Conservation (phyloP, 2,113 vertebrate species). For the Carlito syrichta region DNA sequence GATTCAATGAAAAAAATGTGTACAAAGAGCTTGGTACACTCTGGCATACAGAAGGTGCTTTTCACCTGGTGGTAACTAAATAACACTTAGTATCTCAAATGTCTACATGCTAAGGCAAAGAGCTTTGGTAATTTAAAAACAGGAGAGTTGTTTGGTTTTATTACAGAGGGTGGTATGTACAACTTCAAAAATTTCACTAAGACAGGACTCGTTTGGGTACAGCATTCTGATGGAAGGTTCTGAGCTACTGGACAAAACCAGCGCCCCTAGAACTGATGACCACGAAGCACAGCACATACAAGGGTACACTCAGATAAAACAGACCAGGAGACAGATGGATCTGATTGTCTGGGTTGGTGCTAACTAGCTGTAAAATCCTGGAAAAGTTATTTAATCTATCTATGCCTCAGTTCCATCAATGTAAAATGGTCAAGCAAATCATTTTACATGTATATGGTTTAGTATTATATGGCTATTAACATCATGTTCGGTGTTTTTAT, state of each 20-base stretch:
- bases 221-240: background rate
- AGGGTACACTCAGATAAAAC: background rate
- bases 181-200: slow-evolving; percentile 40
- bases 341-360: background rate
- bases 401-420: background rate
- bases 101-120: slow-evolving; percentile 32
- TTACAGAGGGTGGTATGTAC: background rate
- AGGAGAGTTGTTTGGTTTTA: background rate
- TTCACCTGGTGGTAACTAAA: slow-evolving; percentile 9
- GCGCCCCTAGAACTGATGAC: background rate
- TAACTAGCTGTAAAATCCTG: background rate
- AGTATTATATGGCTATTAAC: background rate
- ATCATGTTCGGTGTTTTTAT: background rate
- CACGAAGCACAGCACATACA: background rate
- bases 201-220: background rate
- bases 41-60: background rate
- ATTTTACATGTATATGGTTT: background rate
- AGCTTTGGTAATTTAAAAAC: background rate
- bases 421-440: background rate
- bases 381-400: background rate
- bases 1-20: background rate
- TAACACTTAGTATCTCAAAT: background rate
- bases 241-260: background rate
- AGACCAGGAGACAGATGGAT: no score
- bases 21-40: background rate